Base-by-base conservation (phyloP, 2,797 vertebrate genomes). In the Sylvilagus floridanus region DNA sequence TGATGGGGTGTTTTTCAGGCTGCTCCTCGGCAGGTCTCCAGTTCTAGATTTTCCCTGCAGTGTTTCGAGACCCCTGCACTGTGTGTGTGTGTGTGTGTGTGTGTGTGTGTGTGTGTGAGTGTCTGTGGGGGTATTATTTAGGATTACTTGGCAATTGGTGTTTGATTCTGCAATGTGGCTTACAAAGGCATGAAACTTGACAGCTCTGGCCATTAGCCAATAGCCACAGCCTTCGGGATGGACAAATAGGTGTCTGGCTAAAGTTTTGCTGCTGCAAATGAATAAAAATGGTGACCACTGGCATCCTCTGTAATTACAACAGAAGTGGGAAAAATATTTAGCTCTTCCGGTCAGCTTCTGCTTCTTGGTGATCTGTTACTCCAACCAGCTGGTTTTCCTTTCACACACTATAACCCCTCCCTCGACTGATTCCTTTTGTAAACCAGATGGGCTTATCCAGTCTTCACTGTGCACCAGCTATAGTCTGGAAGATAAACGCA, bases 211-310 rank as follows among this genome's bases (percentile, higher is more conserved):
- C n/a, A 1, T 7, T 75, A 10, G 35, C 54, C 21, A 12, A 28
- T 8, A 13, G 26, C 19, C 54, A 13, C 66, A 50, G 42, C 37
- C 10, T 26, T 12, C 17, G 16, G 10, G 35, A 35, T 24, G 5
- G 19, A 28, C 13, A 72, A 26, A 32, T 16, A 2, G 6, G 13
- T 19, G 37, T 35, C 13, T 16, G 24, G 42, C 47, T 60, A n/a
- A 1, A 47, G 66, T 26, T 57, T 42, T 42, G 42, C 42, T 42
- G 42, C 42, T 42, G 8, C 42, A 95, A 94, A 42, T 84, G 47
- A 81, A 81, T 75, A 54, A 89, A 94, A 47, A 32, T 77, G 72
- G 84, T 62, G 47, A 78, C 87, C 37, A 91, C 6, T 30, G 8
- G 57, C 3, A 69, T 87, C 30, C 35, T 73, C 26, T 69, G 13